A percentile compares a stretch with the other conserved stretches of the same genome.
Conservation (phyloP, 2,797 vertebrate species). For the Pelobates cultripes region DNA sequence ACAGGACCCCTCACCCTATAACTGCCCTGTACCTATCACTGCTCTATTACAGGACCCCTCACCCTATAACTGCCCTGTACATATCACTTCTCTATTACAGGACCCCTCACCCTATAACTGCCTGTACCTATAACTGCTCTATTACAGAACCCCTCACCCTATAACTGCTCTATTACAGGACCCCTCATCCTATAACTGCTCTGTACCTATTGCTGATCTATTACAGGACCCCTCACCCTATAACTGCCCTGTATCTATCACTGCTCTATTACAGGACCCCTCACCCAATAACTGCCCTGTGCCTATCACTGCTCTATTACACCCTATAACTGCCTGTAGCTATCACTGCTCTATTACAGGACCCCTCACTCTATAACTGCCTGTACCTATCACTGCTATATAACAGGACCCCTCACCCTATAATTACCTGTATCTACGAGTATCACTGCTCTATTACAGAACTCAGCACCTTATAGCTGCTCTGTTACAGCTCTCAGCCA, state of each 20-base stretch:
- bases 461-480: constrained; percentile 5
- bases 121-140: constrained; percentile 5
- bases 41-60: background rate
- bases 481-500: background rate
- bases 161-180: constrained; percentile 4
- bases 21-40: constrained; percentile 1
- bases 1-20: background rate
- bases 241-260: constrained; percentile 1
- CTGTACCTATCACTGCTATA: background rate
- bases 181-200: background rate
- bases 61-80: background rate
- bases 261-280: background rate
- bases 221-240: background rate
- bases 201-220: constrained; percentile 1
- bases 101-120: constrained; percentile 1
- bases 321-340: too few species aligned
- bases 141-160: background rate
- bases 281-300: too few species aligned
- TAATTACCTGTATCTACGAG: background rate
- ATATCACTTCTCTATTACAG: constrained; percentile 1
- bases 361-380: background rate
- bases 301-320: constrained; percentile 10
- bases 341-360: too few species aligned
- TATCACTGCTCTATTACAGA: constrained; percentile 11
- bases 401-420: constrained; percentile 10